Base-by-base conservation (phyloP, 23 tunicate genomes). In the Oikopleura albicans region DNA sequence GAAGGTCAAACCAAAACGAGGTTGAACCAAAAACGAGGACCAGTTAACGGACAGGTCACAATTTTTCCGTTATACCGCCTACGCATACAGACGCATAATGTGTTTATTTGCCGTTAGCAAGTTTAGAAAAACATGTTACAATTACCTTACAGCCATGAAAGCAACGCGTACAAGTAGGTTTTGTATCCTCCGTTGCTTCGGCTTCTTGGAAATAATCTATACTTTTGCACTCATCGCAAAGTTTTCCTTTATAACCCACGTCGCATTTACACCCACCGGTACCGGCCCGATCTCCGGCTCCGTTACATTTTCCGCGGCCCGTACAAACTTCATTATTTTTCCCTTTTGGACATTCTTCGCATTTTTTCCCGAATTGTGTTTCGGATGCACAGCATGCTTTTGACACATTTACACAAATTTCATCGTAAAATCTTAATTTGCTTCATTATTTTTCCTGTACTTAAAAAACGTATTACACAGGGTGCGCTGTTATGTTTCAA, bases 221-320 rank as follows among this genome's bases (percentile, higher is more conserved):
- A n/a, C n/a, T n/a, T 12, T 16, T 2, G 37, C 79, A 71, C 31
- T 16, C 33, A 29, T 71, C 79, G 79, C 79, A 71, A 2, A 2
- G 37, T 71, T 71, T 27, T 2, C 79, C 79, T 12, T 34, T 12
- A 29, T 27, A 27, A 29, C 79, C 79, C 28, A 2, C 37, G 2
- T 71, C 4, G 37, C 79, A 71, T 37, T 16, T 31, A 29, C 79
- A 71, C 4, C 37, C 37, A 2, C 79, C 79, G 4, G 2, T 31
- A 2, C 79, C 79, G 27, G 27, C 35, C 2, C 79, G 79, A 71
- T 71, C 79, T 12, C 79, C 79, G 33, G 79, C 79, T 34, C 79
- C 79, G 2, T 71, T 29, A 29, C 79, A 71, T 2, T 16, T 31
- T 71, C 79, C 79, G 79, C 79, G 79, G 31, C 79, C 79, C 4